Evolutionary conservation across 2,888 invertebrate species (phyloP), one percentile per base, ranked within the genome.

Genomic region (Sarcophaga variegata): DNA sequence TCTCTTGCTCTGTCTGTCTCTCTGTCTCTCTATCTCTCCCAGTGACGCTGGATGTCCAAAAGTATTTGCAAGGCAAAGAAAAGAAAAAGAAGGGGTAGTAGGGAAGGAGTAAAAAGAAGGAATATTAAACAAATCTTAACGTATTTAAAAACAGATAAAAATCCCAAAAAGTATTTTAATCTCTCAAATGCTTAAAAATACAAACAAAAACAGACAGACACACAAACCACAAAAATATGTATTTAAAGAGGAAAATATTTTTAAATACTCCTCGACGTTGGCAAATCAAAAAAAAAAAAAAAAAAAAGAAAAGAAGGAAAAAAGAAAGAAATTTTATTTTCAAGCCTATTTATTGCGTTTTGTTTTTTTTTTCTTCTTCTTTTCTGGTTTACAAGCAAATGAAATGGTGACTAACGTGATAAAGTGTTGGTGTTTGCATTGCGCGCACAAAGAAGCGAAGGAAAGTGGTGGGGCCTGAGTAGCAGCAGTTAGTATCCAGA

Each of bases 231-330:
- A 67, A 63, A 81, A 67, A 47, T 27, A 22, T 22, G 22, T 22
- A 67, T 37, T 64, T 59, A 45, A 76, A 69, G 37, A 79, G 69
- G 72, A 80, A 80, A 76, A 76, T 76, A 59, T 80, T 83, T 80
- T 83, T 78, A 79, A 79, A 79, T 79, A 78, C 22, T 27, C n/a
- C 4, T 37, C 8, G 37, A 27, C 22, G 27, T 17, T 66, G 27
- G n/a, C 20, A 37, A n/a, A 37, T 27, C 4, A 0, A 3, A 37
- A 8, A 27, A 27, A 27, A 5, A 0, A 3, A 37, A 8, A 27
- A 27, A 27, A 5, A 6, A 37, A 37, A 37, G 37, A 37, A 49
- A 63, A 12, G 63, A 20, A 59, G 10, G 49, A 27, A 77, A 59
- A 12, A 75, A 71, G 71, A 62, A 69, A 70, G 63, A 54, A 49